Base-by-base conservation (phyloP, 1,140 invertebrate genomes). In the Papilio xuthus region DNA sequence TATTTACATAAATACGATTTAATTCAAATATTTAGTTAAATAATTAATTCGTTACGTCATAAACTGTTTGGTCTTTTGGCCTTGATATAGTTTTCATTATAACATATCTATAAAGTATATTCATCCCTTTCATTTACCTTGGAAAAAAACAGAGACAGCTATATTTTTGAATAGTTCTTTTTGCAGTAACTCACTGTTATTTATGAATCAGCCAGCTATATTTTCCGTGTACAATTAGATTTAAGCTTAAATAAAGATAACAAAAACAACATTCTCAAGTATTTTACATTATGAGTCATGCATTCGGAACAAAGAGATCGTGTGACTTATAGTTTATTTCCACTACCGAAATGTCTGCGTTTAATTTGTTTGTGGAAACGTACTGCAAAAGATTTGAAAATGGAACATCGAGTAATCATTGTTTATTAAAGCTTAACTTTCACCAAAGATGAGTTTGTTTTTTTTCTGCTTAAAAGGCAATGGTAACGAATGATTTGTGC, bases 391-490 rank as follows among this genome's bases (percentile, higher is more conserved):
- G 60, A 67, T 67, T 67, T 67, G 23, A 67, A 67, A 67, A 67
- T 28, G 60, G 60, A 67, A 67, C 18, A 20, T 2, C 60, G 23
- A 4, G 26, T 67, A 26, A 60, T 26, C 23, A 26, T 23, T 60
- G 56, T 60, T 60, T 67, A 67, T 67, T 67, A 63, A 63, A 63
- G 56, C 56, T 63, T 26, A 67, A 67, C 60, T 67, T 67, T 67
- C 60, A 67, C 60, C 60, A 26, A 28, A 67, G 60, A 28, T 67
- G 60, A 28, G 23, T 67, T 67, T 67, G 50, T 53, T 67, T 67
- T 67, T 28, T 67, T 13, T 60, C 53, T 26, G 26, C 26, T 1
- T 15, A 67, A 26, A 63, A 32, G 26, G 60, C 26, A 2, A 28
- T 32, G 26, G 60, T 28, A 60, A n/a, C 2, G 56, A 60, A 12